Evolutionary conservation across 2,888 invertebrate genomes (phyloP), one percentile per base, ranked within the genome.

Genomic region (Nowickia ferox): DNA sequence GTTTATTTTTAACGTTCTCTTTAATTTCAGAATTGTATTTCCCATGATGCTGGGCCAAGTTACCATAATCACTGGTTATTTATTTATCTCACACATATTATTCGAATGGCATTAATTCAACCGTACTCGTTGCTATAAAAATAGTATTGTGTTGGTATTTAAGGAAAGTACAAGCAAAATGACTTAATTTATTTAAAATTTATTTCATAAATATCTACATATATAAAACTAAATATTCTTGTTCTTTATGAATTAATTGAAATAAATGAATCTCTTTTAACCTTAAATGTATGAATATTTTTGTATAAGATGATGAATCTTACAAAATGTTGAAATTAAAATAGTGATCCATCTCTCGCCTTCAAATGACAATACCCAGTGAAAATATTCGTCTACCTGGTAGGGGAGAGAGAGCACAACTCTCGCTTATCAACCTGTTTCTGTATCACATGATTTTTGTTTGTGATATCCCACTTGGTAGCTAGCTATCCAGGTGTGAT

Each of bases 21-120:
- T 87, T 88, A 91, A 91, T 87, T 90, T 63, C 91, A 96, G 96
- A 90, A 94, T 97, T 83, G 97, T 97, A 22, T 96, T 97, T 90
- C 98, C 98, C 0, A 94, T 97, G 89, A 97, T 96, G 96, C 91
- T 97, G 2, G 94, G 95, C 0, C 96, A 96, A 86, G 93, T 96
- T 0, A 86, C 94, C 0, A 94, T 96, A 0, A 94, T 96, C 1
- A 95, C 95, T 0, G 92, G 93, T 0, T 97, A 97, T 90, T 93
- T 97, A 10, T 90, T 97, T 71, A 87, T 96, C 0, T 95, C 95
- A 82, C 97, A 97, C 89, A 95, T 95, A 19, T 91, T 94, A 0
- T 94, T 96, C 80, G 89, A 88, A 51, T 92, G 92, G 92, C 88
- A 92, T 80, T 91, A 69, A 75, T 42, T 63, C 1, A n/a, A 48